Evolutionary conservation across 2,888 invertebrate genomes (phyloP).

Genomic region (Cacoxenus indagator): DNA sequence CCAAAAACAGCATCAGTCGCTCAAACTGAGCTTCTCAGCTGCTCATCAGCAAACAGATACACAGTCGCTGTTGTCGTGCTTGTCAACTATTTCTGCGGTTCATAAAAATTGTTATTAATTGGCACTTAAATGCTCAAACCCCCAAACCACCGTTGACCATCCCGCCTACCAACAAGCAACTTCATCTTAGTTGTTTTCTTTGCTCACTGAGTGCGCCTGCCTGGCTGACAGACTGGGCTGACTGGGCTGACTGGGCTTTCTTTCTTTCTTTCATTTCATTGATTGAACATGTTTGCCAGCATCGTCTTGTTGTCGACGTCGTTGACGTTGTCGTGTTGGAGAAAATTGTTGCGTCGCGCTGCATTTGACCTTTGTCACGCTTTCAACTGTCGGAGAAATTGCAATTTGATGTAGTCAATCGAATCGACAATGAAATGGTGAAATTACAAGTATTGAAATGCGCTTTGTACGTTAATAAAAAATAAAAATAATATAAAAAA

Average conservation of each 20-base stretch:
- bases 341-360: constrained; percentile 13
- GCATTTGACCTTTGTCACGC: constrained; percentile 19
- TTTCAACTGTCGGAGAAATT: constrained; percentile 7
- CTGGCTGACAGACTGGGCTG: not conserved
- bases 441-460: not conserved
- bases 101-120: constrained; percentile 71
- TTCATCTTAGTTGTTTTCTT: constrained; percentile 24
- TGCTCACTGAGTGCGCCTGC: too few relatives aligned
- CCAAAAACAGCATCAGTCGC: not conserved
- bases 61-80: constrained; percentile 53
- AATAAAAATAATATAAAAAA: not conserved
- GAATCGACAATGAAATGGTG: not conserved
- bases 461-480: not conserved
- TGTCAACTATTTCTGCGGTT: constrained; percentile 71
- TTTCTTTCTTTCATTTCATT: not conserved
- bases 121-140: constrained; percentile 71
- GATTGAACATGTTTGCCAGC: constrained; percentile 2
- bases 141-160: constrained; percentile 45
- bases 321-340: not conserved
- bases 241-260: not conserved
- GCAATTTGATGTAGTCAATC: constrained; percentile 16
- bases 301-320: not conserved
- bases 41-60: constrained; percentile 32
- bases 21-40: constrained; percentile 21
- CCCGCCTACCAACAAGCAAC: not conserved